Evolutionary conservation across 2,113 vertebrate genomes (phyloP).

Genomic region (Serilophus lunatus): DNA sequence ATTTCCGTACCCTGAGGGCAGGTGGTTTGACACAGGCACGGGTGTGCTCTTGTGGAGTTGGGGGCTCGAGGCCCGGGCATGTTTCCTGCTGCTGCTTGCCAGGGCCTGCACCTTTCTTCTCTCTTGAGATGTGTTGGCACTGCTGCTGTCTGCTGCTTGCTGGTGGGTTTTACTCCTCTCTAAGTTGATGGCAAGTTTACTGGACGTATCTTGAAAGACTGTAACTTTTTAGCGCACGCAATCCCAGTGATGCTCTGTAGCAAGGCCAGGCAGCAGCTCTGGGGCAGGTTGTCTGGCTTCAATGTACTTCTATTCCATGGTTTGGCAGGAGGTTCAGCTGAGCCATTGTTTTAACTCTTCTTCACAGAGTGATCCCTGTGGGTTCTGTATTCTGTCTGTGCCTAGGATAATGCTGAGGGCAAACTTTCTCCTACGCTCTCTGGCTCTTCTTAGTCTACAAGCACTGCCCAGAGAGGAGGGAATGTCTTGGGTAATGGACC

Average conservation of each 20-base stretch:
- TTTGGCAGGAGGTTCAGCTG: not conserved
- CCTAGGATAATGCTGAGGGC: not conserved
- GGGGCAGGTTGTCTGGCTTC: not conserved
- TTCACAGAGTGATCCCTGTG: not conserved
- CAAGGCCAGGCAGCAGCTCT: not conserved
- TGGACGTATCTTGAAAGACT: not conserved
- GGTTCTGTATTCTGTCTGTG: not conserved
- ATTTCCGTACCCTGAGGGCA: not conserved
- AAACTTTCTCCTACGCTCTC: not conserved
- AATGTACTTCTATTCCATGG: not conserved
- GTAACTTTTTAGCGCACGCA: not conserved
- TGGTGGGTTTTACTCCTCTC: not conserved
- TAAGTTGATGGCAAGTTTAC: not conserved
- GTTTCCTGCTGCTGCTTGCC: not conserved
- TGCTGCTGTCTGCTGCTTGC: not conserved
- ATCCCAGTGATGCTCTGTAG: not conserved
- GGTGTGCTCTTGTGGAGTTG: fast-evolving
- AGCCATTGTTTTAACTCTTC: not conserved
- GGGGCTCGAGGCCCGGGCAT: not conserved
- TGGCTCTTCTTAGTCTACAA: not conserved
- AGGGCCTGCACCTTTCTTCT: not conserved
- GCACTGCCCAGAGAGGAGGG: not conserved
- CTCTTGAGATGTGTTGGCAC: not conserved
- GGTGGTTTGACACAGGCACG: fast-evolving
- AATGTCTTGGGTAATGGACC: not conserved